Base-by-base conservation (phyloP, 2,888 invertebrate species). In the Sesia apiformis region DNA sequence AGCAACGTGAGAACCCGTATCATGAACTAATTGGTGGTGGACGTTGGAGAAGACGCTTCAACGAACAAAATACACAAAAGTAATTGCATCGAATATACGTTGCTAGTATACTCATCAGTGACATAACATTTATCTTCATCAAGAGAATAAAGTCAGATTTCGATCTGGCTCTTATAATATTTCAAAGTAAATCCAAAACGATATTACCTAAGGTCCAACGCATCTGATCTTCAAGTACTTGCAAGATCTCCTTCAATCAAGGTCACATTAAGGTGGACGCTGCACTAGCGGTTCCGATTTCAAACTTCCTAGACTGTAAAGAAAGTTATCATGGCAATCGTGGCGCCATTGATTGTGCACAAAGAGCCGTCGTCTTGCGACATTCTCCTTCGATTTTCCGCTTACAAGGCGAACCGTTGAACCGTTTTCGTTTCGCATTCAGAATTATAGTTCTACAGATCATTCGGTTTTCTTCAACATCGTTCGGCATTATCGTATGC, bases 261-360 rank as follows among this genome's bases (percentile, higher is more conserved):
- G 56, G 54, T 58, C 61, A 53, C 52, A 57, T 57, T 58, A 61
- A 69, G 76, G 74, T 70, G 69, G 72, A 73, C 72, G 70, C 69
- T 65, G 66, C 68, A 68, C 66, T 67, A 69, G 69, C 73, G 71
- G 67, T 69, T 69, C 62, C 67, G 60, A 82, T 78, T 76, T 81
- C 67, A 73, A 82, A 81, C 76, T 81, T 78, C 66, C 62, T 64
- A 71, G 72, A 74, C 76, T 67, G 77, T 72, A 80, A 84, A 81
- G 80, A 83, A 86, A 86, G 81, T 83, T 85, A 82, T 80, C 81
- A 80, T 6, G 23, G 83, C 82, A 85, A 85, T 87, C 83, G 82
- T 78, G 80, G 75, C 71, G 71, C 81, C 81, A 86, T 85, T 86
- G 87, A 86, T 85, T 81, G 83, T 69, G 76, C 81, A 83, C 87